Conservation (phyloP, 2,888 invertebrate species). For the Lasioglossum zephyrum region DNA sequence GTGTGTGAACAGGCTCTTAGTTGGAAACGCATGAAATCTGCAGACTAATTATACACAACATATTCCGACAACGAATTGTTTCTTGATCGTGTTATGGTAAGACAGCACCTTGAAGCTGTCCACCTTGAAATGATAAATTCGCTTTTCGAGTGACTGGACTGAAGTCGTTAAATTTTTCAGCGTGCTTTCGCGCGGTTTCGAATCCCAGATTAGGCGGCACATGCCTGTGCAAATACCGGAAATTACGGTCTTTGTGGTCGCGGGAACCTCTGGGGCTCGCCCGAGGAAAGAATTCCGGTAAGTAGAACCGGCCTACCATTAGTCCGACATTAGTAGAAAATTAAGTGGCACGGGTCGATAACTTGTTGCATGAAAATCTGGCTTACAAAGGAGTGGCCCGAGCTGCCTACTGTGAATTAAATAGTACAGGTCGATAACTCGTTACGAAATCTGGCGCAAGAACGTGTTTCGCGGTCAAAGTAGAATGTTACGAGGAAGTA, state of each 20-base stretch:
- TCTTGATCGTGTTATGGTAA: too few species aligned
- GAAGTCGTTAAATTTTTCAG: conserved; percentile 50
- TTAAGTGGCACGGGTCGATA: neutral
- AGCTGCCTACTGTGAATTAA: neutral
- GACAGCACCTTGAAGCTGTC: too few species aligned
- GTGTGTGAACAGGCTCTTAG: too few species aligned
- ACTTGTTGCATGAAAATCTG: neutral
- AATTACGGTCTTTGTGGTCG: conserved; percentile 9
- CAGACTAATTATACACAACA: too few species aligned
- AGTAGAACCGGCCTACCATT: neutral
- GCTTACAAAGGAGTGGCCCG: neutral
- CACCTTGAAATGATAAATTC: too few species aligned
- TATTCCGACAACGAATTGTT: too few species aligned
- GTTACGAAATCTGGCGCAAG: neutral
- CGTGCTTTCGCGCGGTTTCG: conserved; percentile 29
- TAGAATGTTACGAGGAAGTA: neutral
- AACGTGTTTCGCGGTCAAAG: neutral
- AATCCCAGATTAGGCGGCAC: conserved; percentile 37
- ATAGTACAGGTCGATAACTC: neutral
- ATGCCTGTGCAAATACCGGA: neutral
- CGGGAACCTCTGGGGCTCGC: neutral
- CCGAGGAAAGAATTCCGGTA: neutral
- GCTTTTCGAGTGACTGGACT: neutral
- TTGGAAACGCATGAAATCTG: too few species aligned
- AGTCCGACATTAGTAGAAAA: neutral